Percentiles rank a stretch among this genome's conserved stretches.
Evolutionary conservation across 2,888 invertebrate species (phyloP).

Genomic region (Scaptomyza reducta): DNA sequence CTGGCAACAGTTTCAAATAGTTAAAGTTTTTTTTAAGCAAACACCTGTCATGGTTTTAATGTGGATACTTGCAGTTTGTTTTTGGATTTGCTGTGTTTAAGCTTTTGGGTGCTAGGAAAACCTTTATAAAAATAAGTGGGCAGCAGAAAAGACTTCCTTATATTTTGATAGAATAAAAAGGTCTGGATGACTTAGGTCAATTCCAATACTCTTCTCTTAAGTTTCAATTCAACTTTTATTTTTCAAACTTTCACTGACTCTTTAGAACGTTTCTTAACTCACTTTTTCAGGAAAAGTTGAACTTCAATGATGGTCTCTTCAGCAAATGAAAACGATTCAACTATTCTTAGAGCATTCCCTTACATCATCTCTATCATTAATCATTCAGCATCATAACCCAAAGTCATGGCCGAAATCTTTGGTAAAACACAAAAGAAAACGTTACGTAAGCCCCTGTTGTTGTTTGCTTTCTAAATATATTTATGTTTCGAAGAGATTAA

Average conservation of each 20-base stretch:
- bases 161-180: not conserved
- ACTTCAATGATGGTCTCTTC: not conserved
- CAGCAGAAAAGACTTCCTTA: not conserved
- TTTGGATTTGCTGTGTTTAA: slow-evolving; percentile 2
- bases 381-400: slow-evolving; percentile 11
- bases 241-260: too few species aligned
- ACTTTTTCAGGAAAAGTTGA: slow-evolving; percentile 28
- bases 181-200: too few species aligned
- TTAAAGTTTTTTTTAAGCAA: slow-evolving; percentile 40
- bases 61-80: slow-evolving; percentile 25
- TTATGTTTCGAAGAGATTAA: slow-evolving; percentile 33
- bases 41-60: slow-evolving; percentile 54
- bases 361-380: slow-evolving; percentile 13
- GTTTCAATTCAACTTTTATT: not conserved
- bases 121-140: not conserved
- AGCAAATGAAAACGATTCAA: not conserved
- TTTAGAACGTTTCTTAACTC: not conserved
- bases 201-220: not conserved
- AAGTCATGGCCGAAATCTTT: slow-evolving; percentile 36
- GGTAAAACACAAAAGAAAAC: slow-evolving; percentile 1
- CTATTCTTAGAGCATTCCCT: not conserved
- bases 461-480: slow-evolving; percentile 12
- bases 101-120: slow-evolving; percentile 1
- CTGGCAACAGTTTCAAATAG: slow-evolving; percentile 11
- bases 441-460: slow-evolving; percentile 40